phyloP scores from a whole-genome alignment of 2,888 invertebrate species.

The Gastracanthus pulcherrimus region DNA sequence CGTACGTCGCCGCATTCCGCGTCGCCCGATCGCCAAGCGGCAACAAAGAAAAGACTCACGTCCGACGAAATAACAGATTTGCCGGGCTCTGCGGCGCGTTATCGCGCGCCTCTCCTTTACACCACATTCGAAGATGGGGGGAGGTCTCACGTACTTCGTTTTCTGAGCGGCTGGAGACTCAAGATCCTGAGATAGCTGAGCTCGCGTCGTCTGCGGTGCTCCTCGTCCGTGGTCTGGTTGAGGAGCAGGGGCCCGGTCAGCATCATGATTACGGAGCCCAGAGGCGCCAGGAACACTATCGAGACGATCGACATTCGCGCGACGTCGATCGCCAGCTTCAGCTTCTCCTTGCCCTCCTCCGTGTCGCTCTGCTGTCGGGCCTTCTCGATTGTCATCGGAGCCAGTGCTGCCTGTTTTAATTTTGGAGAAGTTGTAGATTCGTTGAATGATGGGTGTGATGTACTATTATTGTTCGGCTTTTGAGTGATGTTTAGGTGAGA shows the following conservation, averaged over 20 bases:
- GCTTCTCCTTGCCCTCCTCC: slow-evolving; percentile 51
- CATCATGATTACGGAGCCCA: slow-evolving; percentile 70
- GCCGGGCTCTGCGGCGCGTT: neutral
- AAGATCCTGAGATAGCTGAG: slow-evolving; percentile 62
- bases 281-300: slow-evolving; percentile 70
- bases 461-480: no score
- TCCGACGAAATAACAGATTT: neutral
- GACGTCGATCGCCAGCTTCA: slow-evolving; percentile 68
- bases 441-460: no score
- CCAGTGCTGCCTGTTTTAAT: slow-evolving; percentile 82
- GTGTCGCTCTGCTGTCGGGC: slow-evolving; percentile 60
- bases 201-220: slow-evolving; percentile 61
- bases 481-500: no score
- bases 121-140: neutral
- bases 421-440: no score
- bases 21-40: neutral
- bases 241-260: slow-evolving; percentile 69
- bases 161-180: slow-evolving; percentile 62
- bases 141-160: neutral
- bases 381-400: slow-evolving; percentile 80
- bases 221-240: slow-evolving; percentile 58
- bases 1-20: no score
- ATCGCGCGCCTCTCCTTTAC: neutral
- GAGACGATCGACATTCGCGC: slow-evolving; percentile 69
- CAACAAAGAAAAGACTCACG: no score